Evolutionary conservation across 2,888 invertebrate species (phyloP).

Genomic region (Trichogramma evanescens): DNA sequence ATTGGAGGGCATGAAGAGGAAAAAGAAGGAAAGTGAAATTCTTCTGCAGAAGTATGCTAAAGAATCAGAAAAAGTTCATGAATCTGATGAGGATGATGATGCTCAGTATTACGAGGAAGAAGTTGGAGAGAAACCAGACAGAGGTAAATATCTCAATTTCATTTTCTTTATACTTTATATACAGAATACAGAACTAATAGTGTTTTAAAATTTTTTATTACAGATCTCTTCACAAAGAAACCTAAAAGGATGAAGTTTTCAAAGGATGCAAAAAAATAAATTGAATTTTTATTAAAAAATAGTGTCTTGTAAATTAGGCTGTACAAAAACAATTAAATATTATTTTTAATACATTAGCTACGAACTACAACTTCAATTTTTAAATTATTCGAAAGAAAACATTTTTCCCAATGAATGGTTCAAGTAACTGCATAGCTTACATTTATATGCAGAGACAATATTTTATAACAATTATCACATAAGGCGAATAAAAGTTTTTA

Average conservation of each 20-base stretch:
- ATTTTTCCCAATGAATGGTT: too few species aligned
- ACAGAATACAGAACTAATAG: neutral
- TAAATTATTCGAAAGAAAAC: too few species aligned
- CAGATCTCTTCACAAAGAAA: constrained; percentile 17
- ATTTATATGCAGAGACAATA: too few species aligned
- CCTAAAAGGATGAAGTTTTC: neutral
- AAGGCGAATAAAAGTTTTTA: too few species aligned
- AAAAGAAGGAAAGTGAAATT: constrained; percentile 48
- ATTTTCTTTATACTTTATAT: neutral
- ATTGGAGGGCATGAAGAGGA: constrained; percentile 61
- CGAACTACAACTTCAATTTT: too few species aligned
- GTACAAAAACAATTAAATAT: too few species aligned
- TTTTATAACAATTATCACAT: too few species aligned
- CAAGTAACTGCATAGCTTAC: too few species aligned
- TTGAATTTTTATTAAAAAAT: too few species aligned
- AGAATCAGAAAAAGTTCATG: constrained; percentile 49
- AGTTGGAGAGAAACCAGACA: constrained; percentile 82
- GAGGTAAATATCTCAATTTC: constrained; percentile 51
- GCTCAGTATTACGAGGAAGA: constrained; percentile 77
- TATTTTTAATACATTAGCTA: too few species aligned
- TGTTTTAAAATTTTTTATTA: constrained; percentile 3
- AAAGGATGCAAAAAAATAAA: neutral
- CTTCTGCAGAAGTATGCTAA: constrained; percentile 50
- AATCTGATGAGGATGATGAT: constrained; percentile 62
- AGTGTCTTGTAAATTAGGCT: too few species aligned